Evolutionary conservation across 1,140 invertebrate species (phyloP).

Genomic region (Cephus cinctus): DNA sequence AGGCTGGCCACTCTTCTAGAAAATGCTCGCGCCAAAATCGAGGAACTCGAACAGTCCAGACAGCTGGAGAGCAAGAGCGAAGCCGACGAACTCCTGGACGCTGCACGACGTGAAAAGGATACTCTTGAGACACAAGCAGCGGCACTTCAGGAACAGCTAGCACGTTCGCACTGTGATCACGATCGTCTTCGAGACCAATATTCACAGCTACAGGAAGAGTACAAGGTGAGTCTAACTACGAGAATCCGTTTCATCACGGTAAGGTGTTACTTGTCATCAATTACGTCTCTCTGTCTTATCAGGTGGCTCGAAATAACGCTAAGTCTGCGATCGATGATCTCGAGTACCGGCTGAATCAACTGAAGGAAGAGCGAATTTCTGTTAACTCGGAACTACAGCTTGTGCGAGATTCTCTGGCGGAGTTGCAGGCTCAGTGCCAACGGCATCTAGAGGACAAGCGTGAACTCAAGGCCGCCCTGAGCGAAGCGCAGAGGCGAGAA

Average conservation of each 20-base stretch:
- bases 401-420: conserved; percentile 71
- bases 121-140: conserved; percentile 68
- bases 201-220: conserved; percentile 74
- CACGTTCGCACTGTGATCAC: conserved; percentile 73
- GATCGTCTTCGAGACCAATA: conserved; percentile 72
- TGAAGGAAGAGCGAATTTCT: conserved; percentile 70
- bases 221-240: conserved; percentile 58
- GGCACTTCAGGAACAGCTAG: conserved; percentile 74
- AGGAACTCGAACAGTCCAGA: conserved; percentile 45
- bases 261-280: background rate
- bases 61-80: conserved; percentile 49
- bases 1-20: conserved; percentile 76
- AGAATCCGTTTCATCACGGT: background rate
- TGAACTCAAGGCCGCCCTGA: conserved; percentile 65
- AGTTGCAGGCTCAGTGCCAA: conserved; percentile 72
- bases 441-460: conserved; percentile 76
- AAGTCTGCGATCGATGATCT: conserved; percentile 78
- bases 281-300: conserved; percentile 12
- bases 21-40: conserved; percentile 71
- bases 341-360: conserved; percentile 73
- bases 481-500: conserved; percentile 67
- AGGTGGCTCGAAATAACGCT: conserved; percentile 76
- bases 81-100: conserved; percentile 70
- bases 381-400: conserved; percentile 70
- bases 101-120: conserved; percentile 69